Evolutionary conservation across 2,888 invertebrate genomes (phyloP).

Genomic region (Conops quadrifasciatus): DNA sequence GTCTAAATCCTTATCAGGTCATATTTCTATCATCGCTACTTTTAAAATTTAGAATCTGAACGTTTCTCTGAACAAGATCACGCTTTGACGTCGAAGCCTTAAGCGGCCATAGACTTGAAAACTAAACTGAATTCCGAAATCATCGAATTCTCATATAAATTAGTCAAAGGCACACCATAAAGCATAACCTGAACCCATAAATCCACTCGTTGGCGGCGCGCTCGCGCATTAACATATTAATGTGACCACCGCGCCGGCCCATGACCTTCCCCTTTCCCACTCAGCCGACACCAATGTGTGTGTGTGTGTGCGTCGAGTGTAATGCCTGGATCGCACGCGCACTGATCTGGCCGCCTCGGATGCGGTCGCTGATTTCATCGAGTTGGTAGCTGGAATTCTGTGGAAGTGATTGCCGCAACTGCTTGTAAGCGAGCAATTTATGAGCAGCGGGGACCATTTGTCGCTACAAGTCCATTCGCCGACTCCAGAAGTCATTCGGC

Average conservation of each 20-base stretch:
- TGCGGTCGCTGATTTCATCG: conserved; percentile 51
- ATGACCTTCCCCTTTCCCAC: background rate
- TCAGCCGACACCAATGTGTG: background rate
- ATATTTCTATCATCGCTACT: background rate
- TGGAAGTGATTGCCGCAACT: conserved; percentile 44
- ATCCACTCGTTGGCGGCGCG: conserved; percentile 54
- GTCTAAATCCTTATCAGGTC: background rate
- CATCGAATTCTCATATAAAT: conserved; percentile 50
- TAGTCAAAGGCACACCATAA: conserved; percentile 63
- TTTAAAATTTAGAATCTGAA: too few relatives aligned
- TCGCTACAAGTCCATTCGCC: conserved; percentile 51
- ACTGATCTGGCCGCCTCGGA: conserved; percentile 53
- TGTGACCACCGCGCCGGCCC: conserved; percentile 39
- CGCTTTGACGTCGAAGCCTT: conserved; percentile 2
- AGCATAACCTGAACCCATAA: conserved; percentile 63
- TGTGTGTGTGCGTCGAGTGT: conserved; percentile 29
- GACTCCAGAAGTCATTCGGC: conserved; percentile 42
- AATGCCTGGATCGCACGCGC: conserved; percentile 40
- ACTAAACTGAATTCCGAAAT: conserved; percentile 15
- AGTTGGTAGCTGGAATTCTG: conserved; percentile 43
- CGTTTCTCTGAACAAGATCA: background rate
- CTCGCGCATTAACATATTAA: conserved; percentile 61
- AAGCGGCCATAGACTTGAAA: background rate
- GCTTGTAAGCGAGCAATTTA: conserved; percentile 55
- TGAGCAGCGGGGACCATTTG: conserved; percentile 51